Percentiles rank a stretch among this genome's conserved stretches.
Conservation (phyloP, 2,113 vertebrate species). For the Eolophus roseicapilla region DNA sequence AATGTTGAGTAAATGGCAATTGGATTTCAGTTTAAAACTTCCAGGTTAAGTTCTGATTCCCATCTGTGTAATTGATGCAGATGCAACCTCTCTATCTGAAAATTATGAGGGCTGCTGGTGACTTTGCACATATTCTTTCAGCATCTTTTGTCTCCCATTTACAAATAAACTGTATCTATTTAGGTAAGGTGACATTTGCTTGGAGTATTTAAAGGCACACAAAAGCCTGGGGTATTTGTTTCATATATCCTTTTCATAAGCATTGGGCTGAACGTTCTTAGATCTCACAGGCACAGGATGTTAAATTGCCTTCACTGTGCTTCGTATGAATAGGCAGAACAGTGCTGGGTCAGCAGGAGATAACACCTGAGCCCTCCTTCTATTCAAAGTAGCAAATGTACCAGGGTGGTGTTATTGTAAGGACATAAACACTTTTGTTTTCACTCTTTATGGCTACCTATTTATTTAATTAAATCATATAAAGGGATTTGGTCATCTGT, state of each 20-base stretch:
- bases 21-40: not conserved
- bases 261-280: not conserved
- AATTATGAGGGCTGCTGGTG: not conserved
- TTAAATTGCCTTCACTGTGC: not conserved
- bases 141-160: not conserved
- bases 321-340: not conserved
- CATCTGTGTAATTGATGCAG: not conserved
- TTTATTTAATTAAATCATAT: not conserved
- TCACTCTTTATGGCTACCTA: not conserved
- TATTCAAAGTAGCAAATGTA: not conserved
- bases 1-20: not conserved
- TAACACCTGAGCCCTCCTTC: not conserved
- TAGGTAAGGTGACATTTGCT: not conserved
- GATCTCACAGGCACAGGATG: not conserved
- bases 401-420: not conserved
- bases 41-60: not conserved
- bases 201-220: not conserved
- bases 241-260: not conserved
- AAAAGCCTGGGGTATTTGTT: not conserved
- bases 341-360: not conserved
- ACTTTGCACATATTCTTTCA: not conserved
- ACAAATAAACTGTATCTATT: not conserved
- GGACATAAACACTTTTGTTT: not conserved
- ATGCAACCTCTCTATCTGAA: not conserved
- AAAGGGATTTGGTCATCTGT: not conserved